Conservation (phyloP, 2,797 vertebrate genomes). For the Crocidura indochinensis region DNA sequence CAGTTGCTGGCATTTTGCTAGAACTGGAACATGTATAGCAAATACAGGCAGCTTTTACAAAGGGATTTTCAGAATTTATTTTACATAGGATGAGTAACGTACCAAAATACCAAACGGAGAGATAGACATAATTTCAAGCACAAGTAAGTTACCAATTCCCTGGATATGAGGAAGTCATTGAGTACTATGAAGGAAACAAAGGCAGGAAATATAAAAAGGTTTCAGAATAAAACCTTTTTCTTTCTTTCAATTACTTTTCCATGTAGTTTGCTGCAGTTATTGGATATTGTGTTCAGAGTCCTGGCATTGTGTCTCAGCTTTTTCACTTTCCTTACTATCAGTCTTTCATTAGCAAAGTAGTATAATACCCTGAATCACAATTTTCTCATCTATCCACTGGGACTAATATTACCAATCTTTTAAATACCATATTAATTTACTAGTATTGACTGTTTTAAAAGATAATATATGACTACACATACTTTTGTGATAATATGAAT, state of each 20-base stretch:
- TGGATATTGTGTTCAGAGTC: not conserved
- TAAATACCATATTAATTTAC: not conserved
- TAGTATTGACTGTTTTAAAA: not conserved
- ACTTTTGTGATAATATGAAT: not conserved
- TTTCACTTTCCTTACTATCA: not conserved
- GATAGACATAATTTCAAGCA: not conserved
- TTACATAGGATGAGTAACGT: not conserved
- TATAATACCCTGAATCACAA: not conserved
- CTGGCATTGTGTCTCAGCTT: not conserved
- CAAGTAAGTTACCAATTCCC: not conserved
- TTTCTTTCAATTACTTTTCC: not conserved
- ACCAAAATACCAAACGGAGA: not conserved
- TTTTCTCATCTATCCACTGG: not conserved
- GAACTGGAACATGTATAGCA: not conserved
- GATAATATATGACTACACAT: not conserved
- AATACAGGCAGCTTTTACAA: not conserved
- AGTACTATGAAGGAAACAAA: not conserved
- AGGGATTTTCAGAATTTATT: not conserved
- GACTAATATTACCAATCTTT: conserved; percentile 15
- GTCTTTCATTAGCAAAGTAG: not conserved
- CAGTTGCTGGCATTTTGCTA: not conserved
- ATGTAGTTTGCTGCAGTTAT: not conserved
- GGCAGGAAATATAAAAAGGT: not conserved
- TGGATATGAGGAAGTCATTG: not conserved
- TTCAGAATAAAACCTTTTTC: not conserved